A percentile compares a stretch with the other conserved stretches of the same genome.
phyloP scores from a whole-genome alignment of 2,113 vertebrate genomes.

The Tenebrosternarchus preto region DNA sequence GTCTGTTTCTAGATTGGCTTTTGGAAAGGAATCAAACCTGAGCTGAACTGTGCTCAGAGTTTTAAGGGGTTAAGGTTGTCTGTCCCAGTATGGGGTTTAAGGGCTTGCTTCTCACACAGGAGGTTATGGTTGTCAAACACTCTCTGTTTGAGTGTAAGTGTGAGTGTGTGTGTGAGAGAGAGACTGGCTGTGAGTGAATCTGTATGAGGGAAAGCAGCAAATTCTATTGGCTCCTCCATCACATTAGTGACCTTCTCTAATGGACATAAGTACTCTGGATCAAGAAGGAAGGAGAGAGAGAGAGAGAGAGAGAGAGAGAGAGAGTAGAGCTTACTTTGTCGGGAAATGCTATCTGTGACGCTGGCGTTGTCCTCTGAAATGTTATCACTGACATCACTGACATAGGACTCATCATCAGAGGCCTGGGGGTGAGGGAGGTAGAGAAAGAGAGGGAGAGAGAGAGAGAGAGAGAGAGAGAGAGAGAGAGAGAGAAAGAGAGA shows the following conservation, averaged over 20 bases:
- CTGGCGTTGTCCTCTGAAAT: constrained; percentile 99
- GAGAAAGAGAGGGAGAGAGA: constrained; percentile 57
- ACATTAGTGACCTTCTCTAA: constrained; percentile 22
- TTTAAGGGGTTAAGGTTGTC: too few species aligned
- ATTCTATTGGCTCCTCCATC: constrained; percentile 35
- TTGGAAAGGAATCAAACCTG: not conserved
- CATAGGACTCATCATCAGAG: constrained; percentile 98
- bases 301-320: not conserved
- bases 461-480: constrained; percentile 27
- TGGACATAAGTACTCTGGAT: constrained; percentile 3
- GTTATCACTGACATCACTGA: constrained; percentile 99
- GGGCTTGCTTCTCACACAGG: too few species aligned
- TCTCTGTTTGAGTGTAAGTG: too few species aligned
- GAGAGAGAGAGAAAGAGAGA: not conserved
- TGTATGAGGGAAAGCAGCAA: constrained; percentile 27
- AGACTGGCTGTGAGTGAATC: not conserved
- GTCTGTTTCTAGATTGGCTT: constrained; percentile 10
- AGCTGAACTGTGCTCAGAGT: not conserved
- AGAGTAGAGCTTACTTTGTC: constrained; percentile 85
- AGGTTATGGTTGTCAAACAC: too few species aligned
- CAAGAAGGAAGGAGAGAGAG: constrained; percentile 3
- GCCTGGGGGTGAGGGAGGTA: constrained; percentile 76
- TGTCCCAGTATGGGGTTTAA: too few species aligned
- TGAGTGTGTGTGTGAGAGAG: too few species aligned
- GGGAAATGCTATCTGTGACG: constrained; percentile 93